Evolutionary conservation across 2,888 invertebrate genomes (phyloP), one percentile per base, ranked within the genome.

Genomic region (Carpatolechia fugitivella): DNA sequence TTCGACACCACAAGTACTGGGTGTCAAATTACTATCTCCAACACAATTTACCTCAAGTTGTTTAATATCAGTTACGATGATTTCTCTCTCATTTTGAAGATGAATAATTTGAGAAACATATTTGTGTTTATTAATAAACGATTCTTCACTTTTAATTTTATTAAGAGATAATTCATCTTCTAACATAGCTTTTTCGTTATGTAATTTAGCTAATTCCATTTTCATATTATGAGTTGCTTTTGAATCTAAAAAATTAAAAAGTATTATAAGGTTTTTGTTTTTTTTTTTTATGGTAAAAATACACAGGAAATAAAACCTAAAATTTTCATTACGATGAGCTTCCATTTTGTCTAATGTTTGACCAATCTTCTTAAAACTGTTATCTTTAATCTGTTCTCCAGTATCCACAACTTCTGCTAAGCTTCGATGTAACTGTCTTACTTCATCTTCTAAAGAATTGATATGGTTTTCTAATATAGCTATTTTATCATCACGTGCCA

Each of bases 151-250:
- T 62, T 68, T 70, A 16, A 74, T 56, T 66, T 75, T 76, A 11
- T 73, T 77, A 1, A 59, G 47, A 11, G 80, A 81, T 47, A 85
- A 56, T 56, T 80, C 72, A 57, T 78, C 65, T 60, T 81, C 79
- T 54, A 85, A 63, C 54, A 65, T 64, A 7, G 63, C 50, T 52
- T 85, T 83, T 50, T 76, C 68, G 54, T 70, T 74, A 62, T 82
- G 72, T 40, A 88, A 68, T 61, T 78, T 76, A 11, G 77, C 79
- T 53, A 87, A 47, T 64, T 88, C 90, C 63, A 80, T 75, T 72
- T 80, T 84, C 72, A 90, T 85, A 58, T 89, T 83, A 65, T 87
- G 89, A n/a, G 83, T 80, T 56, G 87, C 83, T 68, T 72, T 85
- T 0, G 89, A 86, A 63, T 89, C 90, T 90, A 59, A 75, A 69